A percentile compares a stretch with the other conserved stretches of the same genome.
phyloP scores from a whole-genome alignment of 2,797 vertebrate species.

The Melanotaenia parkinsoni region DNA sequence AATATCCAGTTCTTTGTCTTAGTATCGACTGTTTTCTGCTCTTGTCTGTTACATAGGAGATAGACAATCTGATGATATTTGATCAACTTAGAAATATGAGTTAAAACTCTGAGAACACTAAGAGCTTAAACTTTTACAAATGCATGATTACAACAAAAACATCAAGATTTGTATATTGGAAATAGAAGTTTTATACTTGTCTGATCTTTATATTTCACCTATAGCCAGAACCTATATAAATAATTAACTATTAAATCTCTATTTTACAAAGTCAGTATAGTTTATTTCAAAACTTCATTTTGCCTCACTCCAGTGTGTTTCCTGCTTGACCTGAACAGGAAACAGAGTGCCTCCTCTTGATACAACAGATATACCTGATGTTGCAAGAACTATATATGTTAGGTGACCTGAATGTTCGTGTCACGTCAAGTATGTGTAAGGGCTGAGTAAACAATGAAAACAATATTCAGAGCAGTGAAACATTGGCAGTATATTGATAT shows the following conservation, averaged over 20 bases:
- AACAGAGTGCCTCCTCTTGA: constrained; percentile 68
- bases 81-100: too few relatives aligned
- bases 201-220: constrained; percentile 11
- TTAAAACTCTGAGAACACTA: background rate
- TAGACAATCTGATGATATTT: too few relatives aligned
- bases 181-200: background rate
- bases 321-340: constrained; percentile 55
- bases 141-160: background rate
- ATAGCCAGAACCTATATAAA: background rate
- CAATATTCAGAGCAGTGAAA: constrained; percentile 48
- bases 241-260: constrained; percentile 23
- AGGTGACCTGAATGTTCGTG: constrained; percentile 71
- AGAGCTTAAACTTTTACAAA: background rate
- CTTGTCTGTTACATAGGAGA: background rate
- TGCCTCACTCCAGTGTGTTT: constrained; percentile 41
- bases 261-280: constrained; percentile 19
- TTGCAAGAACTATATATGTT: constrained; percentile 73
- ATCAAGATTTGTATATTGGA: background rate
- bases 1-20: constrained; percentile 1
- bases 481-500: constrained; percentile 28
- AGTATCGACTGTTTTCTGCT: background rate
- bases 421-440: constrained; percentile 73
- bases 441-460: constrained; percentile 67
- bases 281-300: constrained; percentile 51
- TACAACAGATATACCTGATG: constrained; percentile 69